Conservation (phyloP, 2,113 vertebrate genomes). For the Noturus placidus region DNA sequence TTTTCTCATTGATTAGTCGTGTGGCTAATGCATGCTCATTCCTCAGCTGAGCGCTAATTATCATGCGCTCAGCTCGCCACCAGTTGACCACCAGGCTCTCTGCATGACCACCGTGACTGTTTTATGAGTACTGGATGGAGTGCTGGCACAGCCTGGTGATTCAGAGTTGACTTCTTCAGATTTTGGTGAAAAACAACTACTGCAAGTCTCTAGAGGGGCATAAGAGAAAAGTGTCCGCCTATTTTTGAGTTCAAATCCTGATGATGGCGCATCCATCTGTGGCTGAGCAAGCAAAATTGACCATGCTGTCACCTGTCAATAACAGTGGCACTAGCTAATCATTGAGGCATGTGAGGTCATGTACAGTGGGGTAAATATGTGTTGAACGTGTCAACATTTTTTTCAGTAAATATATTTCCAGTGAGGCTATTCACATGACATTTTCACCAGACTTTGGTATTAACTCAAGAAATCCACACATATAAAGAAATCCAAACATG, state of each 20-base stretch:
- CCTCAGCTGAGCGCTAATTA: constrained; percentile 88
- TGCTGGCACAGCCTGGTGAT: neutral
- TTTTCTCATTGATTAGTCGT: constrained; percentile 96
- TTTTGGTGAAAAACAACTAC: neutral
- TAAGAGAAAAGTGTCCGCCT: no score
- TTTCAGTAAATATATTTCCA: no score
- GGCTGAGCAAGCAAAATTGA: neutral
- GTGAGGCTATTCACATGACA: no score
- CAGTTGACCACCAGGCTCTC: constrained; percentile 76
- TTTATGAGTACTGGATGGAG: neutral
- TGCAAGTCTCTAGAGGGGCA: neutral
- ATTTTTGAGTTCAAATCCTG: neutral
- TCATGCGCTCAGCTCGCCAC: constrained; percentile 79
- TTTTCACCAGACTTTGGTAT: no score
- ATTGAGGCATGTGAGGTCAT: neutral
- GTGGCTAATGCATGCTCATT: constrained; percentile 91
- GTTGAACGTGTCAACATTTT: no score
- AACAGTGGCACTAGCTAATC: neutral
- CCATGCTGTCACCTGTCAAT: neutral
- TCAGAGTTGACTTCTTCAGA: neutral
- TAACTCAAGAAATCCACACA: no score
- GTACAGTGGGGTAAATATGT: neutral
- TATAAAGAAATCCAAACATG: no score
- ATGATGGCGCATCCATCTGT: neutral
- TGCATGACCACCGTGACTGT: constrained; percentile 16